phyloP scores from a whole-genome alignment of 2,888 invertebrate genomes.

The Drosophila histrio region DNA sequence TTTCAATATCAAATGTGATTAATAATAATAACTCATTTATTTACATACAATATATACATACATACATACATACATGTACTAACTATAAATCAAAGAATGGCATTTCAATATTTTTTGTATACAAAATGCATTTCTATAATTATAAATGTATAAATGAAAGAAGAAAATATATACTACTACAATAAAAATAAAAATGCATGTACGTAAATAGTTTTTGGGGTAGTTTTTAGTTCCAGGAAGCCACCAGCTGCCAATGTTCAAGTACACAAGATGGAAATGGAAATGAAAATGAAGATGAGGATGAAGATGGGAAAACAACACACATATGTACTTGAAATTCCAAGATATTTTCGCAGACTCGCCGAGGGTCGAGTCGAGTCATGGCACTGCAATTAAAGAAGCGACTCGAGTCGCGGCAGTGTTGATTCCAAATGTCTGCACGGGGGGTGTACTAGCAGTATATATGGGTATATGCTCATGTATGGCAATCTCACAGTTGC shows the following conservation, averaged over 20 bases:
- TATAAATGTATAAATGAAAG: conserved; percentile 43
- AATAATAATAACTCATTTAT: conserved; percentile 46
- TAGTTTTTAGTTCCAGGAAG: conserved; percentile 48
- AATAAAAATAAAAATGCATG: conserved; percentile 44
- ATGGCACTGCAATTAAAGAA: conserved; percentile 68
- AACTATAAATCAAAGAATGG: conserved; percentile 41
- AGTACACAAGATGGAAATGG: conserved; percentile 44
- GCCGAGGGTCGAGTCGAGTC: conserved; percentile 66
- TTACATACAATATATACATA: conserved; percentile 12
- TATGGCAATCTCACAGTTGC: conserved; percentile 29
- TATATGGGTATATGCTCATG: conserved; percentile 31
- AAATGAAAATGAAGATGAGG: conserved; percentile 6
- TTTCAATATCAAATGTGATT: conserved; percentile 38
- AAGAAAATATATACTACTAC: conserved; percentile 10
- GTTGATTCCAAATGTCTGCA: conserved; percentile 56
- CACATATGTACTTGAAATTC: conserved; percentile 73
- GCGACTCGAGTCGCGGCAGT: conserved; percentile 20
- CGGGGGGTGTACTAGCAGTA: neutral
- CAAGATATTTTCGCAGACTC: conserved; percentile 75
- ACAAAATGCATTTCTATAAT: conserved; percentile 70
- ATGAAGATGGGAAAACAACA: conserved; percentile 15
- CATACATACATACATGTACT: conserved; percentile 9
- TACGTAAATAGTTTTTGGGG: conserved; percentile 34
- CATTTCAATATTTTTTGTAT: conserved; percentile 56
- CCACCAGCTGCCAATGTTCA: conserved; percentile 62